Evolutionary conservation across 2,888 invertebrate genomes (phyloP).

Genomic region (Eledona agricola): DNA sequence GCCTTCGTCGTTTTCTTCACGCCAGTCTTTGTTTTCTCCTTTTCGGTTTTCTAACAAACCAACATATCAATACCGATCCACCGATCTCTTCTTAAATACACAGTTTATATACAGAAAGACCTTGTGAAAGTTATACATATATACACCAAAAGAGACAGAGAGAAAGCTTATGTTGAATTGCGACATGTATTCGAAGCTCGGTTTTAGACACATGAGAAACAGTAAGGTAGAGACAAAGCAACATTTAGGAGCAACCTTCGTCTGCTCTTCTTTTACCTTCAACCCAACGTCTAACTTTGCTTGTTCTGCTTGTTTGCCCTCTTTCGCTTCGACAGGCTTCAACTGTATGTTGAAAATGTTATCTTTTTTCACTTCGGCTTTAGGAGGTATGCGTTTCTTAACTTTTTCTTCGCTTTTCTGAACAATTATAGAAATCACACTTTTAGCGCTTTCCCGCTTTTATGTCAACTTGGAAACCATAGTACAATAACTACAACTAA

Average conservation of each 20-base stretch:
- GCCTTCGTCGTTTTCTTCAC: constrained; percentile 50
- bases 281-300: constrained; percentile 53
- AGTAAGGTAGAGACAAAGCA: constrained; percentile 26
- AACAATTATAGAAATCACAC: constrained; percentile 37
- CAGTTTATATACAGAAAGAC: constrained; percentile 20
- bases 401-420: constrained; percentile 35
- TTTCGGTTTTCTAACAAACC: constrained; percentile 50
- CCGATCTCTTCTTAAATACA: background rate
- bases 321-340: constrained; percentile 66
- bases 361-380: constrained; percentile 65
- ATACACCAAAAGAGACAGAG: constrained; percentile 15
- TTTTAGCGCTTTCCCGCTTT: constrained; percentile 23
- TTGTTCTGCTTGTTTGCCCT: constrained; percentile 58
- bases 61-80: constrained; percentile 10
- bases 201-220: constrained; percentile 30
- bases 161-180: constrained; percentile 21
- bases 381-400: constrained; percentile 62
- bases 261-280: constrained; percentile 56
- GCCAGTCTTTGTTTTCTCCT: constrained; percentile 48
- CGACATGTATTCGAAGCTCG: constrained; percentile 17
- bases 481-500: constrained; percentile 3
- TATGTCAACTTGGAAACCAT: constrained; percentile 3
- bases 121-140: constrained; percentile 18
- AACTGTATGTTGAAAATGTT: constrained; percentile 69
- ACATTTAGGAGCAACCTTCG: constrained; percentile 10